Evolutionary conservation across 1,140 invertebrate genomes (phyloP).

Genomic region (Drosophila pruinosa): DNA sequence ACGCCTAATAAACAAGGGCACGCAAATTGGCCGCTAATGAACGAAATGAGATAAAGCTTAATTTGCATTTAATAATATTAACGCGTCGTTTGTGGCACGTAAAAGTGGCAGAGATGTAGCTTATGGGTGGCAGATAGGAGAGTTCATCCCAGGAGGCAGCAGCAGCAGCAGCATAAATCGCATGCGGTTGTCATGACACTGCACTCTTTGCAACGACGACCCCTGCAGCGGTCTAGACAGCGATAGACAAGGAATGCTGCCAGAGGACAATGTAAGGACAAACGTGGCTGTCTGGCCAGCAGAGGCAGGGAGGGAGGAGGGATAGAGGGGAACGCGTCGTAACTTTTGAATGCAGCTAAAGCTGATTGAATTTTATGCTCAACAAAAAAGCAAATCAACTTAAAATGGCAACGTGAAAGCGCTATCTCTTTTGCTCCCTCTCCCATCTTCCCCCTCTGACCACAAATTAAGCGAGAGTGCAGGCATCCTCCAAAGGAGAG

Average conservation of each 20-base stretch:
- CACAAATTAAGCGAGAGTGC: constrained; percentile 33
- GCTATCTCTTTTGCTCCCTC: not conserved
- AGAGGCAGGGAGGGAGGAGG: not conserved
- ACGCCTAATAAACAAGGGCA: constrained; percentile 54
- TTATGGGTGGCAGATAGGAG: constrained; percentile 13
- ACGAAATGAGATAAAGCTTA: constrained; percentile 79
- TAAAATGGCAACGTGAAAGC: constrained; percentile 39
- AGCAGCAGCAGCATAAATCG: constrained; percentile 66
- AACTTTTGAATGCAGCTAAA: constrained; percentile 73
- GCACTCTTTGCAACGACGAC: constrained; percentile 36
- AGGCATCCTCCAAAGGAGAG: constrained; percentile 34
- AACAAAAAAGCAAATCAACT: constrained; percentile 63
- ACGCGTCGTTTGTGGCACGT: constrained; percentile 43
- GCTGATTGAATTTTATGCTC: constrained; percentile 82
- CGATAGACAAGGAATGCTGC: constrained; percentile 27
- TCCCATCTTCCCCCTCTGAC: not conserved
- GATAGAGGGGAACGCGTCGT: constrained; percentile 35
- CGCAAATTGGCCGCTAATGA: constrained; percentile 76
- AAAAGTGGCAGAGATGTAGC: not conserved
- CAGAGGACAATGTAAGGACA: constrained; percentile 79
- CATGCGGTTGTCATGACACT: constrained; percentile 75
- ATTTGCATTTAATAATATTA: constrained; percentile 82
- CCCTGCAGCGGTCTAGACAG: constrained; percentile 49
- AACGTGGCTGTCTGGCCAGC: constrained; percentile 59
- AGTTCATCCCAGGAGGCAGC: constrained; percentile 3